Conservation (phyloP, 1,140 invertebrate genomes). For the Argopecten irradians region DNA sequence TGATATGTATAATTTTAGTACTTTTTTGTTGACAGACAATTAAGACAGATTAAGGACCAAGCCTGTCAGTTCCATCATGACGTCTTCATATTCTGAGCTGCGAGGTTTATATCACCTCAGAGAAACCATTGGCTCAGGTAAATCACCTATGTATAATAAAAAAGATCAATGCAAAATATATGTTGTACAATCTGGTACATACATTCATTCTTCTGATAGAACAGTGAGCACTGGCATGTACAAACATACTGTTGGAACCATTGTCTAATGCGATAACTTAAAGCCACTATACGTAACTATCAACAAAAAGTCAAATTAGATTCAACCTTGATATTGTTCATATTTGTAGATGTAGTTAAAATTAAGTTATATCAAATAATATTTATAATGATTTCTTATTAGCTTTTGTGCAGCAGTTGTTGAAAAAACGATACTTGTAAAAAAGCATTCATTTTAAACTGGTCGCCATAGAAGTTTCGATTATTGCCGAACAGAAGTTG, state of each 20-base stretch:
- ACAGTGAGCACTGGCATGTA: neutral
- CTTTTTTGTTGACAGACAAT: neutral
- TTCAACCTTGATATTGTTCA: too few relatives aligned
- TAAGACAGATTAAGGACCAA: neutral
- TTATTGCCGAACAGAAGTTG: too few relatives aligned
- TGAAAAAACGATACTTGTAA: too few relatives aligned
- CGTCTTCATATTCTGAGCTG: constrained; percentile 68
- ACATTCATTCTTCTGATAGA: neutral
- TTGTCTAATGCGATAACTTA: neutral
- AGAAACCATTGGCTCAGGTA: constrained; percentile 84
- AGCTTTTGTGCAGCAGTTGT: too few relatives aligned
- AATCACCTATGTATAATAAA: neutral
- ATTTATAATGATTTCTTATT: too few relatives aligned
- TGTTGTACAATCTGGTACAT: neutral
- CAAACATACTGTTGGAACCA: neutral
- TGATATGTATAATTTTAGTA: too few relatives aligned
- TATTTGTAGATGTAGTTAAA: too few relatives aligned
- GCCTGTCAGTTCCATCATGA: constrained; percentile 43
- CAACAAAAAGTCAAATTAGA: neutral
- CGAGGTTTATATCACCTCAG: constrained; percentile 82
- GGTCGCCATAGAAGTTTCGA: too few relatives aligned
- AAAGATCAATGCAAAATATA: neutral
- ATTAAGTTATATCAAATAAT: too few relatives aligned
- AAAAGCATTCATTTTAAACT: too few relatives aligned
- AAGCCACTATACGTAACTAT: neutral